Conservation (phyloP, 2,888 invertebrate genomes). For the Mythimna albipuncta region DNA sequence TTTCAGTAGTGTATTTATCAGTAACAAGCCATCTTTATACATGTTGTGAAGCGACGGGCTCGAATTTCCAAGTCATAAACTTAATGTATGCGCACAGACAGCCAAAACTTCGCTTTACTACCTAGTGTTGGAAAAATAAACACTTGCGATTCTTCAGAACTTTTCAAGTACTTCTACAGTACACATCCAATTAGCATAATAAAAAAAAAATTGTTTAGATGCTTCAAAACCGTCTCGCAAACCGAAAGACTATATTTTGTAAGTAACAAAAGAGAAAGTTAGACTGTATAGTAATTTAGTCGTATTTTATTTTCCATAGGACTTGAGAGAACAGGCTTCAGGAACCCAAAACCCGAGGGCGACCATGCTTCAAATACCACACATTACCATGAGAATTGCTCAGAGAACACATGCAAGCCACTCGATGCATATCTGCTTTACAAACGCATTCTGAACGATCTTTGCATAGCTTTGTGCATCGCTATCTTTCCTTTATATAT, state of each 20-base stretch:
- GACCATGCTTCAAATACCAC: constrained; percentile 70
- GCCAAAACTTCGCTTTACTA: constrained; percentile 25
- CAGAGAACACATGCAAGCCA: constrained; percentile 65
- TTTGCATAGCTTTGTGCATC: constrained; percentile 57
- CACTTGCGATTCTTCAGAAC: not conserved
- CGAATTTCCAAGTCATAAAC: constrained; percentile 43
- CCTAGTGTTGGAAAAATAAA: constrained; percentile 14
- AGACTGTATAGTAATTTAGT: constrained; percentile 15
- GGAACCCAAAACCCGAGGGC: constrained; percentile 41
- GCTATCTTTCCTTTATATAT: constrained; percentile 45
- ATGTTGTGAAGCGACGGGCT: constrained; percentile 28
- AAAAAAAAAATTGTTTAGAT: not conserved
- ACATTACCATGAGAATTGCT: constrained; percentile 81
- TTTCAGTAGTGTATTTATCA: constrained; percentile 74
- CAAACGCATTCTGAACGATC: constrained; percentile 59
- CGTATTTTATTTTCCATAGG: constrained; percentile 29
- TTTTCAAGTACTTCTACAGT: not conserved
- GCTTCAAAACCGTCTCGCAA: not conserved
- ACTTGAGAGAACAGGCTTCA: constrained; percentile 22
- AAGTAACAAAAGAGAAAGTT: constrained; percentile 17
- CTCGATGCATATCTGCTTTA: constrained; percentile 75
- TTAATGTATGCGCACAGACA: constrained; percentile 34
- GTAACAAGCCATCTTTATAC: constrained; percentile 44
- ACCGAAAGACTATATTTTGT: constrained; percentile 1
- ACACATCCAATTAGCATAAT: constrained; percentile 5